Conservation (phyloP, 2,888 invertebrate genomes). For the Nycteola revayana region DNA sequence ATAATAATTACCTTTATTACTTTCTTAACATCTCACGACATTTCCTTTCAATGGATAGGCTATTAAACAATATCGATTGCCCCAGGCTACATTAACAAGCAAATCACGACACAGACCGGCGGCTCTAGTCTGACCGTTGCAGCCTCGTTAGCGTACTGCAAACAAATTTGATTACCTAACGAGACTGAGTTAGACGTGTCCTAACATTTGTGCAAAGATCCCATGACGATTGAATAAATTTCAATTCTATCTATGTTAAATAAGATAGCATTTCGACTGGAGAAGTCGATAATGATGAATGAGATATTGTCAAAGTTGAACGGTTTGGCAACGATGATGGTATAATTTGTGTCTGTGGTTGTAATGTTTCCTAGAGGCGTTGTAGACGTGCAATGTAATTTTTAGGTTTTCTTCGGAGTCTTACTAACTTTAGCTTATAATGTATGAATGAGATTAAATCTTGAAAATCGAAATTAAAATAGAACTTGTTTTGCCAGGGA, state of each 20-base stretch:
- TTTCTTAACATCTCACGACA: neutral
- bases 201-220: conserved; percentile 35
- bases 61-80: conserved; percentile 34
- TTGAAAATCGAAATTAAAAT: too few relatives aligned
- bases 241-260: conserved; percentile 15
- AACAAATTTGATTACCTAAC: conserved; percentile 78
- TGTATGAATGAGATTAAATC: too few relatives aligned
- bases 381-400: neutral
- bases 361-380: conserved; percentile 1
- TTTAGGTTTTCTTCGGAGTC: too few relatives aligned
- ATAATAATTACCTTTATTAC: too few relatives aligned
- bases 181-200: conserved; percentile 47
- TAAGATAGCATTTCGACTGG: conserved; percentile 12
- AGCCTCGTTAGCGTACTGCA: conserved; percentile 65
- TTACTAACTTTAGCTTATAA: too few relatives aligned
- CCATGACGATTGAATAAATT: conserved; percentile 14
- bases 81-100: conserved; percentile 45
- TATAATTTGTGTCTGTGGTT: conserved; percentile 9
- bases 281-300: conserved; percentile 18
- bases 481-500: too few relatives aligned
- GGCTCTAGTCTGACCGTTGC: conserved; percentile 46
- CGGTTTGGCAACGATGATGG: conserved; percentile 13
- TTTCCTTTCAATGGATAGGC: conserved; percentile 13
- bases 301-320: conserved; percentile 23
- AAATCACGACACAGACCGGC: conserved; percentile 46